phyloP scores from a whole-genome alignment of 2,797 vertebrate species.

The Varecia variegata region DNA sequence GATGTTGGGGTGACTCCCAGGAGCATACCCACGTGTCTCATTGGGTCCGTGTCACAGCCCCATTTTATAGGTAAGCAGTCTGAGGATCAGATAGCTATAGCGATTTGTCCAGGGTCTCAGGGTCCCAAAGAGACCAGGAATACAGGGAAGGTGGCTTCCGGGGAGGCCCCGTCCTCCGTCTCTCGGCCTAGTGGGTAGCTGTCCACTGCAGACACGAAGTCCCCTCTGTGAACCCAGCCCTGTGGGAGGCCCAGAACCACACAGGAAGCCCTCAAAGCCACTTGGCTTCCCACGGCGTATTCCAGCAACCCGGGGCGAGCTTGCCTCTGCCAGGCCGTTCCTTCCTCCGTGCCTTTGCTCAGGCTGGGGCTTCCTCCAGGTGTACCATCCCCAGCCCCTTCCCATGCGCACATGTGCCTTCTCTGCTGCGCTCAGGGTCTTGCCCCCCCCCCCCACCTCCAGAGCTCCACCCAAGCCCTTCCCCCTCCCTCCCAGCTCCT shows the following conservation, averaged over 20 bases:
- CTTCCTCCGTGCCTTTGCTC: neutral
- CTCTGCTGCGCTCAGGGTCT: neutral
- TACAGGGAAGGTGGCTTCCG: neutral
- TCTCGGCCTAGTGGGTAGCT: neutral
- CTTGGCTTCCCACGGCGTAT: neutral
- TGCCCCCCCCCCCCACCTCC: neutral
- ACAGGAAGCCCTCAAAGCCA: neutral
- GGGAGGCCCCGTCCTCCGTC: neutral
- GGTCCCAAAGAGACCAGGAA: neutral
- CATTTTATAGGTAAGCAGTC: neutral
- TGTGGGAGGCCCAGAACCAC: neutral
- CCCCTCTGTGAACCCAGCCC: neutral
- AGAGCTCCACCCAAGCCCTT: neutral
- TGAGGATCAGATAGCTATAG: neutral
- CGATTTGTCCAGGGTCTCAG: neutral
- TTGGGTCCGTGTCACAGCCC: neutral
- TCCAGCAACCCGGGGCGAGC: neutral
- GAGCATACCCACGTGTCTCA: neutral
- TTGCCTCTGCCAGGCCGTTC: rapidly evolving
- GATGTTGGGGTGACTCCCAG: neutral
- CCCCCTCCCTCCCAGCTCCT: neutral
- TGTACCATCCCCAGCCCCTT: neutral
- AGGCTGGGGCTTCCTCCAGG: rapidly evolving
- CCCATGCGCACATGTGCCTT: rapidly evolving
- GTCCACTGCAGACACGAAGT: neutral